phyloP scores from a whole-genome alignment of 2,113 vertebrate species.

The Paramormyrops kingsleyae region DNA sequence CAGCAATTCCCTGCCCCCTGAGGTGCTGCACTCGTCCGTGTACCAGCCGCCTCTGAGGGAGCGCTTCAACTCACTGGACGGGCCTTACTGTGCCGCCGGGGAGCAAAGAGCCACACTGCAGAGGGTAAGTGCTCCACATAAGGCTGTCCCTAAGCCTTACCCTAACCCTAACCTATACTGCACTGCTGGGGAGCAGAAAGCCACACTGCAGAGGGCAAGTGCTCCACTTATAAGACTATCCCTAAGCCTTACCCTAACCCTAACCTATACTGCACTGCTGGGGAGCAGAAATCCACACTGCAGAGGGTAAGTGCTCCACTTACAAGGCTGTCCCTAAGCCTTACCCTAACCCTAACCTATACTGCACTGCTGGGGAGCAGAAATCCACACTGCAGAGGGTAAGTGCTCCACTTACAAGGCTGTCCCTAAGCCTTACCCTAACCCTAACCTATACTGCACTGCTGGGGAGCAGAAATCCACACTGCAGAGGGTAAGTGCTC shows the following conservation, averaged over 20 bases:
- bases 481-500: too few species aligned
- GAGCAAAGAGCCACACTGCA: constrained; percentile 80
- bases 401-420: background rate
- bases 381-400: constrained; percentile 67
- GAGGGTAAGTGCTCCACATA: constrained; percentile 61
- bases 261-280: too few species aligned
- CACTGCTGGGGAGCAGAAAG: too few species aligned
- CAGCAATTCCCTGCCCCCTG: constrained; percentile 92
- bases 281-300: too few species aligned
- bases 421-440: constrained; percentile 11
- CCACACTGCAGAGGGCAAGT: too few species aligned
- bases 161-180: too few species aligned
- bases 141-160: constrained; percentile 13
- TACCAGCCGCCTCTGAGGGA: constrained; percentile 85
- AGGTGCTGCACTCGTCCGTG: constrained; percentile 85
- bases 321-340: too few species aligned
- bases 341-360: constrained; percentile 49
- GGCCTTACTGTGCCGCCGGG: constrained; percentile 78
- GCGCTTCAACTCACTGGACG: constrained; percentile 90
- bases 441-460: too few species aligned
- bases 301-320: too few species aligned
- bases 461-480: too few species aligned
- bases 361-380: constrained; percentile 77
- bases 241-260: too few species aligned
- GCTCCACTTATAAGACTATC: too few species aligned